A percentile compares a stretch with the other conserved stretches of the same genome.
phyloP scores from a whole-genome alignment of 2,888 invertebrate species.

The Torymus aiolomorphi region DNA sequence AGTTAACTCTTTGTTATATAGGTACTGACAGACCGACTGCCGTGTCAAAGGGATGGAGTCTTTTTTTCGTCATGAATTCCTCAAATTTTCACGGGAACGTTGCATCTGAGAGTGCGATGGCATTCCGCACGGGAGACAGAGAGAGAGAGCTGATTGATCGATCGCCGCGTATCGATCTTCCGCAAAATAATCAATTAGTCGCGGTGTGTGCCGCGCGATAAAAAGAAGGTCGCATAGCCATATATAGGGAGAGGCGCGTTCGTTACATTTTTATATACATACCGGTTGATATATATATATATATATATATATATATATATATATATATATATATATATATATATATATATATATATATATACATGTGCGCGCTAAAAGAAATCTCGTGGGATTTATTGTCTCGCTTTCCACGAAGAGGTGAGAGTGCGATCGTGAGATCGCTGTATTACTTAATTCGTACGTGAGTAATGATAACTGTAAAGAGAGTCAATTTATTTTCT shows the following conservation, averaged over 20 bases:
- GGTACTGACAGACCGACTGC: not conserved
- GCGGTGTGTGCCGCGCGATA: not conserved
- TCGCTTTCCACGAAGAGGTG: conserved; percentile 23
- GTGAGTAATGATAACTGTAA: conserved; percentile 27
- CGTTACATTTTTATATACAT: conserved; percentile 18
- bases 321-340: too few species aligned
- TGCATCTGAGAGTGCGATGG: conserved; percentile 12
- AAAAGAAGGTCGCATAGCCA: conserved; percentile 37
- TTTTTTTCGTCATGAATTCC: conserved; percentile 7
- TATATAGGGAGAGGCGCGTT: conserved; percentile 13
- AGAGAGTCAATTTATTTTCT: conserved; percentile 5
- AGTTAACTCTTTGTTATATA: conserved; percentile 11
- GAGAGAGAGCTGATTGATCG: conserved; percentile 38
- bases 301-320: too few species aligned
- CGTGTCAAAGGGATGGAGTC: not conserved
- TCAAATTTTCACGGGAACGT: conserved; percentile 11
- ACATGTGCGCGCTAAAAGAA: not conserved
- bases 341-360: too few species aligned
- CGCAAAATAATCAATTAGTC: conserved; percentile 54
- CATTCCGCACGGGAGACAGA: not conserved
- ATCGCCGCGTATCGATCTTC: conserved; percentile 43
- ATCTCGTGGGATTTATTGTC: conserved; percentile 12
- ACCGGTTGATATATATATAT: too few species aligned
- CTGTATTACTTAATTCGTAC: conserved; percentile 36
- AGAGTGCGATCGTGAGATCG: conserved; percentile 15